Conservation (phyloP, 2,113 vertebrate species). For the Menidia beryllina region DNA sequence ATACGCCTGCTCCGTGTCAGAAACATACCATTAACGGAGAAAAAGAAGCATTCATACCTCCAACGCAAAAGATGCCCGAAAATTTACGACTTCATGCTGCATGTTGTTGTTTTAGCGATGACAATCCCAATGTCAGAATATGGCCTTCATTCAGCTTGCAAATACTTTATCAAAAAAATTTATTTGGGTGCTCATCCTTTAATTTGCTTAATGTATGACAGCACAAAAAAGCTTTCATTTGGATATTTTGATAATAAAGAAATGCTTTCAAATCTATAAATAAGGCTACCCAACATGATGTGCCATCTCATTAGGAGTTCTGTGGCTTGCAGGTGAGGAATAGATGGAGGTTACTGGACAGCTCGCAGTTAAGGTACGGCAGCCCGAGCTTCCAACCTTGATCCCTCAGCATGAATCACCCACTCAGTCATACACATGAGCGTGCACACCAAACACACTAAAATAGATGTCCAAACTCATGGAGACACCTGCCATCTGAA, state of each 20-base stretch:
- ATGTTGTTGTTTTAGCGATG: slow-evolving; percentile 19
- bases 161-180: slow-evolving; percentile 41
- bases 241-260: slow-evolving; percentile 6
- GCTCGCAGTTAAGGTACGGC: slow-evolving; percentile 52
- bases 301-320: slow-evolving; percentile 22
- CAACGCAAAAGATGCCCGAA: neutral
- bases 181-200: slow-evolving; percentile 22
- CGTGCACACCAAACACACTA: slow-evolving; percentile 20
- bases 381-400: slow-evolving; percentile 42
- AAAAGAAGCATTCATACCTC: slow-evolving; percentile 10
- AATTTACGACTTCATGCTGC: slow-evolving; percentile 6
- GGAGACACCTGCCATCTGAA: slow-evolving; percentile 63
- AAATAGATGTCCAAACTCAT: slow-evolving; percentile 63
- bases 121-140: slow-evolving; percentile 26
- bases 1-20: slow-evolving; percentile 55
- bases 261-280: neutral
- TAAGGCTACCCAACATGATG: neutral
- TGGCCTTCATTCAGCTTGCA: slow-evolving; percentile 28
- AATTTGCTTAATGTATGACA: slow-evolving; percentile 19
- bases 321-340: slow-evolving; percentile 36
- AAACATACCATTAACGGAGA: slow-evolving; percentile 8
- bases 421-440: slow-evolving; percentile 20
- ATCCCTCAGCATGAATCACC: slow-evolving; percentile 60
- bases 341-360: slow-evolving; percentile 52
- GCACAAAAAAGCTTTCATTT: slow-evolving; percentile 4